Evolutionary conservation across 2,113 vertebrate species (phyloP).

Genomic region (Rhinopithecus roxellana): DNA sequence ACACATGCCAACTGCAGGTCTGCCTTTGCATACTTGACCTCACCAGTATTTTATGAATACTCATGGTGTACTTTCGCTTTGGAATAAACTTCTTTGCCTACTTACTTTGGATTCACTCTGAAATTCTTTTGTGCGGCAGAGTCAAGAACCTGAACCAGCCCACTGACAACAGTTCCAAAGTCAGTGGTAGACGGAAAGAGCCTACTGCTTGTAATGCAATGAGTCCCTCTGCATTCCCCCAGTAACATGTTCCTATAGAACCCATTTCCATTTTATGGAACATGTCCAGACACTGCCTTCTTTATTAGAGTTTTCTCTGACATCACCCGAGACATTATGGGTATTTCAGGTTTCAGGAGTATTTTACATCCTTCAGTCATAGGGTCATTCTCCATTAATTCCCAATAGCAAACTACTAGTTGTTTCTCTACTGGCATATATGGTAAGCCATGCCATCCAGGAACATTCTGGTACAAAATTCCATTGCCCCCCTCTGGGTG

Average conservation of each 20-base stretch:
- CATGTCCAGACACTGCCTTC: neutral
- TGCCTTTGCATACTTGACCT: too few species aligned
- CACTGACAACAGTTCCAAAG: too few species aligned
- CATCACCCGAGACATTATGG: neutral
- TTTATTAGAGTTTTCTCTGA: neutral
- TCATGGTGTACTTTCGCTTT: too few species aligned
- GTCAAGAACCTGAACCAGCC: too few species aligned
- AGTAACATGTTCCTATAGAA: neutral
- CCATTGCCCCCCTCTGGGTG: slow-evolving; percentile 1
- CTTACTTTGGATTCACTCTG: too few species aligned
- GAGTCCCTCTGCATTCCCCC: neutral
- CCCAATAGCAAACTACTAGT: neutral
- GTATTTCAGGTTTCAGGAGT: neutral
- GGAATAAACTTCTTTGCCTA: too few species aligned
- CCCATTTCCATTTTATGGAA: neutral
- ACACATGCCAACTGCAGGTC: too few species aligned
- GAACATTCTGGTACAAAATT: neutral
- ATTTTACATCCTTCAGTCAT: neutral
- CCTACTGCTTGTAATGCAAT: neutral
- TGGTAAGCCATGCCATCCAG: neutral
- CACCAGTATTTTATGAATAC: too few species aligned
- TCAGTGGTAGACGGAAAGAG: neutral
- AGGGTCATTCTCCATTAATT: neutral
- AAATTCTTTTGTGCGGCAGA: too few species aligned
- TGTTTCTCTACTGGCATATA: neutral